Percentiles rank a stretch among this genome's conserved stretches.
Conservation (phyloP, 2,113 vertebrate species). For the Thoracochromis brauschi region DNA sequence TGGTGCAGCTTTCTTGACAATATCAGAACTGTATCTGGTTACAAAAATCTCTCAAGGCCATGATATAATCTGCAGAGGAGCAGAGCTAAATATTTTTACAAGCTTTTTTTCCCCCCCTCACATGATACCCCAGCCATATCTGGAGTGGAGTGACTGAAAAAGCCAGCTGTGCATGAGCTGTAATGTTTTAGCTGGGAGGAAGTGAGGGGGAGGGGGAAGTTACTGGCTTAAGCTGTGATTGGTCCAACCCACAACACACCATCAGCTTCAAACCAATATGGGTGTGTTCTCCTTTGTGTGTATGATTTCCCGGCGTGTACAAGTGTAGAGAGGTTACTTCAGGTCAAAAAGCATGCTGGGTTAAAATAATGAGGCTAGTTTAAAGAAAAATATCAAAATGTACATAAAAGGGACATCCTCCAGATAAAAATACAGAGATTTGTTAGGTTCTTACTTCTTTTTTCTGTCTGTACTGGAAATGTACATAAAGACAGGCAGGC, state of each 20-base stretch:
- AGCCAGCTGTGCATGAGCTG: background rate
- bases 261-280: slow-evolving; percentile 41
- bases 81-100: background rate
- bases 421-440: background rate
- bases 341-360: background rate
- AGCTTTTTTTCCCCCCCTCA: background rate
- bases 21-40: background rate
- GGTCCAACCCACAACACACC: slow-evolving; percentile 67
- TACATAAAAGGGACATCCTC: background rate
- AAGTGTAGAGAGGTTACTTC: slow-evolving; percentile 10
- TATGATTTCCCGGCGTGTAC: background rate
- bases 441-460: background rate
- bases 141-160: background rate
- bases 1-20: background rate
- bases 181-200: background rate
- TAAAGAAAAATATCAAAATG: background rate
- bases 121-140: background rate
- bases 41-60: background rate
- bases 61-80: background rate
- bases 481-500: background rate
- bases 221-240: slow-evolving; percentile 24
- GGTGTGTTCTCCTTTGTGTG: background rate
- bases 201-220: background rate
- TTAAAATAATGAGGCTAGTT: background rate
- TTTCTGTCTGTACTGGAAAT: background rate